These are phyloP conservation scores for Buathra laborator DNA, from an alignment of 2,888 invertebrate species.

Conservation along the genomic window DNA sequence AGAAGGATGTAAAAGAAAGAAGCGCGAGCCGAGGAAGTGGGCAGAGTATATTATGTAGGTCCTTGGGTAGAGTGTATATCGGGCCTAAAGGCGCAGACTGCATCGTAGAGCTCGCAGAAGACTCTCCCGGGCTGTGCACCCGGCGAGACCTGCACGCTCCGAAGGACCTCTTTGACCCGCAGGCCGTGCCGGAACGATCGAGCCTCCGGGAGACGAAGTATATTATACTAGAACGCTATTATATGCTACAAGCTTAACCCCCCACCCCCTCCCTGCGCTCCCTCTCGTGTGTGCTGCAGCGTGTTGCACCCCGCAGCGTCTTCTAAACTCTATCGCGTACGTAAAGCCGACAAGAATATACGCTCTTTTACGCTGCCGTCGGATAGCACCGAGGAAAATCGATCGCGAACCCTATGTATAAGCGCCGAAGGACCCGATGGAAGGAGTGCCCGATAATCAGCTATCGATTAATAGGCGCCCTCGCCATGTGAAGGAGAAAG, in stretches of 20 bases:
- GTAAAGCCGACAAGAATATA: slow-evolving; percentile 58
- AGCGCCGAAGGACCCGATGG: slow-evolving; percentile 25
- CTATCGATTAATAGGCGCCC: slow-evolving; percentile 65
- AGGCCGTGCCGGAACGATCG: slow-evolving; percentile 68
- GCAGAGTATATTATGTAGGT: background rate
- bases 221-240: slow-evolving; percentile 66
- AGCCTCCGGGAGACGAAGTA: slow-evolving; percentile 66
- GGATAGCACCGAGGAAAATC: slow-evolving; percentile 67
- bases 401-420: slow-evolving; percentile 56
- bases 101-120: slow-evolving; percentile 49
- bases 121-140: slow-evolving; percentile 44
- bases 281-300: slow-evolving; percentile 49
- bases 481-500: slow-evolving; percentile 29
- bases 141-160: slow-evolving; percentile 68
- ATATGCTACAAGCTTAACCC: slow-evolving; percentile 53
- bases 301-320: slow-evolving; percentile 65
- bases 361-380: slow-evolving; percentile 39
- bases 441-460: slow-evolving; percentile 59
- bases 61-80: background rate
- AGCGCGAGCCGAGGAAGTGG: slow-evolving; percentile 58
- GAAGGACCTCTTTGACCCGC: slow-evolving; percentile 71
- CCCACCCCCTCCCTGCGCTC: background rate
- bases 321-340: slow-evolving; percentile 63
- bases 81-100: slow-evolving; percentile 9
- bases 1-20: slow-evolving; percentile 72